phyloP scores from a whole-genome alignment of 1,140 invertebrate species.

The Bombus vancouverensis region DNA sequence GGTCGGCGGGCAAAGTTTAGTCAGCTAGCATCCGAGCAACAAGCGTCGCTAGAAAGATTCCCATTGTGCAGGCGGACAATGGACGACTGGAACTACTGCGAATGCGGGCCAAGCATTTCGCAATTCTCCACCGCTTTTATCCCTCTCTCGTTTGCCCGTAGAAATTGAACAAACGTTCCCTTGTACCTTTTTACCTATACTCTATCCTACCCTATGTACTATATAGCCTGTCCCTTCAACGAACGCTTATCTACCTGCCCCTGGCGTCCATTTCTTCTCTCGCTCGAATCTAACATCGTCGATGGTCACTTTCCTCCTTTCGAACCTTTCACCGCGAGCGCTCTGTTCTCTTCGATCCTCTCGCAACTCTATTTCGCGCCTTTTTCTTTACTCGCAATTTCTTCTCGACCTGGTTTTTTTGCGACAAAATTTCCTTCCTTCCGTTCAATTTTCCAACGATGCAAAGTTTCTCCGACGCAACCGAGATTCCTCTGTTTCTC shows the following conservation, averaged over 20 bases:
- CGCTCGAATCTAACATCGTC: too few relatives aligned
- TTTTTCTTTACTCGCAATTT: background rate
- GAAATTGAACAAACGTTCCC: slow-evolving; percentile 46
- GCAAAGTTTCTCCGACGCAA: too few relatives aligned
- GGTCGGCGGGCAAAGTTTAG: slow-evolving; percentile 65
- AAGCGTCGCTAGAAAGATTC: slow-evolving; percentile 64
- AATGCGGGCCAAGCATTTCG: slow-evolving; percentile 63
- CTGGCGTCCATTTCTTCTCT: background rate
- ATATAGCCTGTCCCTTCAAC: slow-evolving; percentile 10
- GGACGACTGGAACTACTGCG: slow-evolving; percentile 53
- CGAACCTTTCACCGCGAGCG: background rate
- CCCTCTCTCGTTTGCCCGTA: slow-evolving; percentile 29
- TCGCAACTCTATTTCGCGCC: background rate
- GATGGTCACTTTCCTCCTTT: background rate
- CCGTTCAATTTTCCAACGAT: too few relatives aligned
- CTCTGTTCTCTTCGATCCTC: background rate
- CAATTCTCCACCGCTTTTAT: slow-evolving; percentile 57
- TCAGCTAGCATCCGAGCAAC: slow-evolving; percentile 61
- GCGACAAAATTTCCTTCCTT: too few relatives aligned
- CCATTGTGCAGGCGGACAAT: slow-evolving; percentile 63
- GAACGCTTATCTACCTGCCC: slow-evolving; percentile 10
- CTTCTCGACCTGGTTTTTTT: background rate
- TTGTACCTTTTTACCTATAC: slow-evolving; percentile 14
- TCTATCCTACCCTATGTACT: background rate
- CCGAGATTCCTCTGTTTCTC: too few relatives aligned